Percentiles rank a stretch among this genome's conserved stretches.
phyloP scores from a whole-genome alignment of 1,140 invertebrate genomes.

The Pseudomyrmex flavicornis region DNA sequence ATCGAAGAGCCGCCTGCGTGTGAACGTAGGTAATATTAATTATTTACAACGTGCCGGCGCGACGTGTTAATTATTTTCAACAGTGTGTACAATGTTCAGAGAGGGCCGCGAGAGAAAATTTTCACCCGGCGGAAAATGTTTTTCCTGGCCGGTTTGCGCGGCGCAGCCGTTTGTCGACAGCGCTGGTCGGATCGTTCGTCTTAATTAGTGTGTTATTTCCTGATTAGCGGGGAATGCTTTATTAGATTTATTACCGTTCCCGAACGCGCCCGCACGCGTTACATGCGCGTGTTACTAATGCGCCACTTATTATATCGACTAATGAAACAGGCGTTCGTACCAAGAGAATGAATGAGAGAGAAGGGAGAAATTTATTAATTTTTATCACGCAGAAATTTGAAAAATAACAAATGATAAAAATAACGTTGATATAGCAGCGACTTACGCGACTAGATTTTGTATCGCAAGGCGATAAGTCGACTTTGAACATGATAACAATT shows the following conservation, averaged over 20 bases:
- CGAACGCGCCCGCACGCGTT: constrained; percentile 28
- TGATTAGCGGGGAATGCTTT: constrained; percentile 77
- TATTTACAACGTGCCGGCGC: constrained; percentile 43
- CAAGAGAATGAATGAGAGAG: neutral
- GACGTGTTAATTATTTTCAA: constrained; percentile 67
- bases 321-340: constrained; percentile 46
- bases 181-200: constrained; percentile 71
- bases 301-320: constrained; percentile 53
- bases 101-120: constrained; percentile 50
- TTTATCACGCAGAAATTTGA: too few relatives aligned
- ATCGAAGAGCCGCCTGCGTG: constrained; percentile 20
- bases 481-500: constrained; percentile 47
- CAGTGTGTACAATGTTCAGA: constrained; percentile 28
- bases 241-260: constrained; percentile 77
- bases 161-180: constrained; percentile 11
- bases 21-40: constrained; percentile 39
- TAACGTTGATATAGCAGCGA: neutral
- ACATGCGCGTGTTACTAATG: constrained; percentile 59
- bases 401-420: too few relatives aligned
- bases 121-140: constrained; percentile 60
- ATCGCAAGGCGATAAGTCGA: constrained; percentile 32
- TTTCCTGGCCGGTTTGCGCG: constrained; percentile 33
- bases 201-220: constrained; percentile 79
- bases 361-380: constrained; percentile 21
- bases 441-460: constrained; percentile 14